A percentile compares a stretch with the other conserved stretches of the same genome.
phyloP scores from a whole-genome alignment of 2,113 vertebrate species.

The Erythrocercus mccallii region DNA sequence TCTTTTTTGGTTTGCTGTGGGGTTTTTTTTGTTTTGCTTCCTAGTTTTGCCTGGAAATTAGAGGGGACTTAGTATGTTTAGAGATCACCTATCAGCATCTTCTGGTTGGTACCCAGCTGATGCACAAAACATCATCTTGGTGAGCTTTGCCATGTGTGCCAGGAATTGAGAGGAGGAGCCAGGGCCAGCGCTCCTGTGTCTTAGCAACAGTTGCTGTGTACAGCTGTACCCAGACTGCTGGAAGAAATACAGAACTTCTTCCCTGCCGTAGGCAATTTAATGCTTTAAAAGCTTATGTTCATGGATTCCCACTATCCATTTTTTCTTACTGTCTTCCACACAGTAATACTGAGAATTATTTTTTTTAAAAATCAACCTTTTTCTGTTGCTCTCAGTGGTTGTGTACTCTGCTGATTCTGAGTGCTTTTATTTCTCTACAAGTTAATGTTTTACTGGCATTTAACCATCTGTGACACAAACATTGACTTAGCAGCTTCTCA shows the following conservation, averaged over 20 bases:
- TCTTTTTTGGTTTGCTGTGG: neutral
- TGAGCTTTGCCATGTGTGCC: neutral
- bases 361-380: neutral
- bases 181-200: fast-evolving
- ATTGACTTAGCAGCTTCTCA: neutral
- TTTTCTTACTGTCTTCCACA: neutral
- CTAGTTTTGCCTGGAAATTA: neutral
- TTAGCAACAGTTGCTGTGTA: neutral
- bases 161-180: neutral
- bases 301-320: neutral
- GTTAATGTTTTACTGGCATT: conserved; percentile 6
- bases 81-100: neutral
- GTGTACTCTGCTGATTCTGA: neutral
- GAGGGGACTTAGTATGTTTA: neutral
- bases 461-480: neutral
- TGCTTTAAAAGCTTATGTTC: neutral
- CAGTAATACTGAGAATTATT: neutral
- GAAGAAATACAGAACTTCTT: neutral
- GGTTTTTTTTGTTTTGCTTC: neutral
- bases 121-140: fast-evolving
- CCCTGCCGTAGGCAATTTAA: neutral
- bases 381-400: neutral
- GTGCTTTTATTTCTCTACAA: neutral
- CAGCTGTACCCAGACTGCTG: fast-evolving
- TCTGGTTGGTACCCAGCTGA: neutral